Conservation (phyloP, 2,113 vertebrate species). For the Todiramphus chloris region DNA sequence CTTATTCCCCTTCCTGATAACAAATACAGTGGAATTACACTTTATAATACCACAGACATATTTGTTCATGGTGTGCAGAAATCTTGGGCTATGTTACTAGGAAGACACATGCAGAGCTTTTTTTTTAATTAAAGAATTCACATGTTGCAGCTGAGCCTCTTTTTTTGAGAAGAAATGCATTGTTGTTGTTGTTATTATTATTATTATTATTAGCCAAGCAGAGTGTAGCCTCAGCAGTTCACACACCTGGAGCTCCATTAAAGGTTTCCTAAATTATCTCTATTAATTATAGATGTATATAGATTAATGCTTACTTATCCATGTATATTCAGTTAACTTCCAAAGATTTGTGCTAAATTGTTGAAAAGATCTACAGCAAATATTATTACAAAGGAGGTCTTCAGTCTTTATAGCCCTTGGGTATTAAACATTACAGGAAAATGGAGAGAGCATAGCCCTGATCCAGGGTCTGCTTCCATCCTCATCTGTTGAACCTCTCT, state of each 20-base stretch:
- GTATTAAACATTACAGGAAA: neutral
- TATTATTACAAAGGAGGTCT: neutral
- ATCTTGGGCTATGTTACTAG: neutral
- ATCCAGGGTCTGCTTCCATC: neutral
- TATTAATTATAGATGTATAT: neutral
- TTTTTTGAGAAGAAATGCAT: neutral
- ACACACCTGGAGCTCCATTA: neutral
- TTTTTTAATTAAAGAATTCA: constrained; percentile 19
- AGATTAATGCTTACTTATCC: neutral
- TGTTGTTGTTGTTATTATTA: neutral
- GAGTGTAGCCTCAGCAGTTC: neutral
- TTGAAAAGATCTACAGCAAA: neutral
- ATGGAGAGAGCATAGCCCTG: neutral
- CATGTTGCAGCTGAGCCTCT: neutral
- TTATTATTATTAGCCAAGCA: neutral
- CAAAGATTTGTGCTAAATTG: neutral
- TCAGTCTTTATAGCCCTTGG: neutral
- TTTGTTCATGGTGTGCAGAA: constrained; percentile 44
- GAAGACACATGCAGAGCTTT: neutral
- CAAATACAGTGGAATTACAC: constrained; percentile 45
- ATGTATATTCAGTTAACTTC: neutral
- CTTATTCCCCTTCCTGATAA: constrained; percentile 57
- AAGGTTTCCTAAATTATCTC: neutral
- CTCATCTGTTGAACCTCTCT: neutral
- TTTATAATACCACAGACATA: neutral